These are phyloP conservation scores for Zele albiditarsus DNA, from an alignment of 2,888 invertebrate species.

Conservation along the genomic window DNA sequence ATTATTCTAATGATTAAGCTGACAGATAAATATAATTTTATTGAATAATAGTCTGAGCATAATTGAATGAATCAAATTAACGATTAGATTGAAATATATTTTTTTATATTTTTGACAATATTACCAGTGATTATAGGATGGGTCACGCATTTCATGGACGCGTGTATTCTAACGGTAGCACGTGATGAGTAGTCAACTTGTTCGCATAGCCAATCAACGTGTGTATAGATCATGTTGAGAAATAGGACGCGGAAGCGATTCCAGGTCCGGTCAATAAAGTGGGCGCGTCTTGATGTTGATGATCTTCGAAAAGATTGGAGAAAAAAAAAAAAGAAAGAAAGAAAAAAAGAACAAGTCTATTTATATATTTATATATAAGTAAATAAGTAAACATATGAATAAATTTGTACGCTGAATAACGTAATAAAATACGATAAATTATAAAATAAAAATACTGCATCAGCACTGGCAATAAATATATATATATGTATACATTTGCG, in stretches of 20 bases:
- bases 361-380: not conserved
- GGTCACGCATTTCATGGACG: not conserved
- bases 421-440: not conserved
- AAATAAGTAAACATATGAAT: not conserved
- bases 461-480: not conserved
- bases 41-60: not conserved
- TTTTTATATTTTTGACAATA: not conserved
- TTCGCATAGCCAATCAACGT: not conserved
- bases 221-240: not conserved
- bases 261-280: conserved; percentile 13
- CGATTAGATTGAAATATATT: not conserved
- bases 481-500: not conserved
- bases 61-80: not conserved
- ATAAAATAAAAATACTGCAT: not conserved
- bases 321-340: not conserved
- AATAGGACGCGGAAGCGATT: conserved; percentile 27
- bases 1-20: not conserved
- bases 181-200: not conserved
- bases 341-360: not conserved
- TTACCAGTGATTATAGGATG: not conserved
- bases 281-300: conserved; percentile 18
- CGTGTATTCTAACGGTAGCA: not conserved
- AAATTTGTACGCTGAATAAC: not conserved
- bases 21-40: not conserved
- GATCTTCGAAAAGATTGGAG: not conserved